Percentiles rank a stretch among this genome's conserved stretches.
Evolutionary conservation across 1,140 invertebrate genomes (phyloP).

Genomic region (Ceratitis capitata): DNA sequence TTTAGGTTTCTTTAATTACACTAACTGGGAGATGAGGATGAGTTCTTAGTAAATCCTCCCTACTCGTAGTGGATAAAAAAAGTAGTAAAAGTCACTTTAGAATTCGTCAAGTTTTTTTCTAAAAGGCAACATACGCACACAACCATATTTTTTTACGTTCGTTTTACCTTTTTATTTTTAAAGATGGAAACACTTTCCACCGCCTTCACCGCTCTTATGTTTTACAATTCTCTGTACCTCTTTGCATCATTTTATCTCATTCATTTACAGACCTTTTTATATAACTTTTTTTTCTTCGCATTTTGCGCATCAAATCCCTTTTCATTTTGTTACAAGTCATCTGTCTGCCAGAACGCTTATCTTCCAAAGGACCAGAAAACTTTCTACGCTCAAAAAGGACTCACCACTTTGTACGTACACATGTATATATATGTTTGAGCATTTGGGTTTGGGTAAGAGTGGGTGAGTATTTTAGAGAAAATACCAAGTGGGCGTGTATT

Average conservation of each 20-base stretch:
- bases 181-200: neutral
- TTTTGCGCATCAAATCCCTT: slow-evolving; percentile 27
- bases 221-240: neutral
- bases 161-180: neutral
- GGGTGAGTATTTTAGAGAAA: neutral
- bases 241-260: neutral
- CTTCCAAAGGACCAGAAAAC: slow-evolving; percentile 30
- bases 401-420: neutral
- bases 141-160: too few species aligned
- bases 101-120: too few species aligned
- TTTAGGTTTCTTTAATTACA: too few species aligned
- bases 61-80: too few species aligned
- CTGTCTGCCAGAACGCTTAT: slow-evolving; percentile 33
- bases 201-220: neutral
- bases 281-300: neutral
- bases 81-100: too few species aligned
- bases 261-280: neutral
- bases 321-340: slow-evolving; percentile 34
- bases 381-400: slow-evolving; percentile 35
- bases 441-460: neutral
- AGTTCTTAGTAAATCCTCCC: too few species aligned
- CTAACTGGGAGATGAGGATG: too few species aligned
- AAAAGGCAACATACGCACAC: too few species aligned
- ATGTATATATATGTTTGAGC: neutral
- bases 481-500: neutral